Evolutionary conservation across 2,113 vertebrate genomes (phyloP).

Genomic region (Triplophysa rosa): DNA sequence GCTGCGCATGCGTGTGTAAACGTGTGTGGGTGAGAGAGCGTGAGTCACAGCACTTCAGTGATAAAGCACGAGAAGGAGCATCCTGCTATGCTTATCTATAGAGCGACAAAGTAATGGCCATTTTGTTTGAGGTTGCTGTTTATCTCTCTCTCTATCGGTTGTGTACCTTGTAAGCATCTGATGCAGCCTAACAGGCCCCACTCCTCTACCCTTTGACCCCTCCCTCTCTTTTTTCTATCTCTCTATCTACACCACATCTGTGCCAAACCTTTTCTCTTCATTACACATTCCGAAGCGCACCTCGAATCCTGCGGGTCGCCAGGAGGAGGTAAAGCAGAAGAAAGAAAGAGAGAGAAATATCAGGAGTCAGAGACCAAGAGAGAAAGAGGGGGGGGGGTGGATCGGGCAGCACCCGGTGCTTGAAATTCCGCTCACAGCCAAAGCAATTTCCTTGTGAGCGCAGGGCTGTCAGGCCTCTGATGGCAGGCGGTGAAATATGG

Average conservation of each 20-base stretch:
- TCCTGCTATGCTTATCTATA: slow-evolving; percentile 12
- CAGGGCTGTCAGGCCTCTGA: slow-evolving; percentile 95
- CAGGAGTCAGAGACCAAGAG: slow-evolving; percentile 1
- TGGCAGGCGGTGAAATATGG: slow-evolving; percentile 97
- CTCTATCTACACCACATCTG: neutral
- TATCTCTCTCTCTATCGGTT: slow-evolving; percentile 10
- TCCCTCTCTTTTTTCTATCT: slow-evolving; percentile 44
- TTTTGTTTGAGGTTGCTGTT: slow-evolving; percentile 32
- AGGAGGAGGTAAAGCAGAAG: slow-evolving; percentile 61
- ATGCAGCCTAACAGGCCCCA: slow-evolving; percentile 22
- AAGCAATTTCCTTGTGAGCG: slow-evolving; percentile 95
- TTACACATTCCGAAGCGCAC: slow-evolving; percentile 83
- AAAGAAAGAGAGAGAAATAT: slow-evolving; percentile 48
- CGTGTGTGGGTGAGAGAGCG: neutral
- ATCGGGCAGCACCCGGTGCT: slow-evolving; percentile 74
- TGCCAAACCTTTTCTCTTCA: slow-evolving; percentile 60
- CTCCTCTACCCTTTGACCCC: slow-evolving; percentile 27
- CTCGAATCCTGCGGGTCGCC: slow-evolving; percentile 78
- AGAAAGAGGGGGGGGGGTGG: slow-evolving; percentile 43
- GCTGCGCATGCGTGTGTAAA: neutral
- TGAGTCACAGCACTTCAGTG: slow-evolving; percentile 23
- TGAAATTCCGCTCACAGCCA: slow-evolving; percentile 98
- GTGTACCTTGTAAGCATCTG: slow-evolving; percentile 2
- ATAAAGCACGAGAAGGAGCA: slow-evolving; percentile 29
- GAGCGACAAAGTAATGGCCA: slow-evolving; percentile 24